Percentiles rank a stretch among this genome's conserved stretches.
These are phyloP conservation scores for Corythaeola cristata DNA, from an alignment of 2,113 vertebrate genomes.

Conservation along the genomic window DNA sequence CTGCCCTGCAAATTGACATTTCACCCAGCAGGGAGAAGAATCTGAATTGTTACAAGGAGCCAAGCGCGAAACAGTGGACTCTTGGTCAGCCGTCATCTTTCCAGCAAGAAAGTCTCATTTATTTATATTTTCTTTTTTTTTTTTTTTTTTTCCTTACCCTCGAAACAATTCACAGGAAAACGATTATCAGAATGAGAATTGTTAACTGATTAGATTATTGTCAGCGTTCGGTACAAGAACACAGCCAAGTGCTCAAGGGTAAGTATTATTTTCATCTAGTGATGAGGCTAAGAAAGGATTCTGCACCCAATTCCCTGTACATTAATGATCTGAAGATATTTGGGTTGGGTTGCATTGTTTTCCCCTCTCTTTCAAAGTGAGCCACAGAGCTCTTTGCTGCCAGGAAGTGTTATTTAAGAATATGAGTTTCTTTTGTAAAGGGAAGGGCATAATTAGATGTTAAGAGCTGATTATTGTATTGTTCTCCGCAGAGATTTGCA, in stretches of 20 bases:
- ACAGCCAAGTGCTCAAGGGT: slow-evolving; percentile 20
- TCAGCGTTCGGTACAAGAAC: background rate
- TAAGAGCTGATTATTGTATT: slow-evolving; percentile 48
- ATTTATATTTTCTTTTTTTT: background rate
- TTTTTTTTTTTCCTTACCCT: background rate
- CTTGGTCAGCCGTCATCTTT: background rate
- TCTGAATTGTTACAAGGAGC: slow-evolving; percentile 30
- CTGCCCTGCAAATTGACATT: slow-evolving; percentile 40
- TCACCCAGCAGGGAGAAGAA: slow-evolving; percentile 42
- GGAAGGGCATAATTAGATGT: slow-evolving; percentile 44
- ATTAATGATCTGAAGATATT: slow-evolving; percentile 33
- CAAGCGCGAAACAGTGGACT: background rate
- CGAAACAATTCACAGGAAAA: slow-evolving; percentile 51
- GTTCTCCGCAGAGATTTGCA: slow-evolving; percentile 37
- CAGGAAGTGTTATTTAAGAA: slow-evolving; percentile 61
- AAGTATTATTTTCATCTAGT: slow-evolving; percentile 56
- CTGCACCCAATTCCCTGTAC: slow-evolving; percentile 14
- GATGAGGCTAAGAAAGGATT: slow-evolving; percentile 56
- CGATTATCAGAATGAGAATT: slow-evolving; percentile 39
- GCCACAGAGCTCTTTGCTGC: background rate
- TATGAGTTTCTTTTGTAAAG: slow-evolving; percentile 45
- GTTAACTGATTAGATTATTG: slow-evolving; percentile 58
- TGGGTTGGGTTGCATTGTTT: slow-evolving; percentile 55
- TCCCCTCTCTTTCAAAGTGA: slow-evolving; percentile 37
- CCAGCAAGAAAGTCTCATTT: background rate